Evolutionary conservation across 2,113 vertebrate genomes (phyloP).

Genomic region (Eupsittula cactorum): DNA sequence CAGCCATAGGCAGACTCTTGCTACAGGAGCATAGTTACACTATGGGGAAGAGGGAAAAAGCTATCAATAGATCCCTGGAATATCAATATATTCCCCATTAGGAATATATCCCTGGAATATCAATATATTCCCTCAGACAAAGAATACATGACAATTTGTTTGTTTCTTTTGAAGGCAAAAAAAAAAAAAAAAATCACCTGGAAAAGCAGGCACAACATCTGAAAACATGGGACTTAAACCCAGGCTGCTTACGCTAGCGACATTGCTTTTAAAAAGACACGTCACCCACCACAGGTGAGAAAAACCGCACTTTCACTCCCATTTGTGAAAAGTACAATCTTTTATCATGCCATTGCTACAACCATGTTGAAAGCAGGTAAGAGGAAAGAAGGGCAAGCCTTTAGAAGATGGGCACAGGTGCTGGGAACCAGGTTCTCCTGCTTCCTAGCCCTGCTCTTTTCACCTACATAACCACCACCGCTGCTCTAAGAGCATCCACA

Average conservation of each 20-base stretch:
- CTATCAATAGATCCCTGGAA: not conserved
- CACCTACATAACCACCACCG: not conserved
- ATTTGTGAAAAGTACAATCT: not conserved
- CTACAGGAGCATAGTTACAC: not conserved
- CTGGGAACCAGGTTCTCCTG: not conserved
- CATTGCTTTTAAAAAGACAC: not conserved
- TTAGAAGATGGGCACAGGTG: not conserved
- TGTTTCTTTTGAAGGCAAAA: not conserved
- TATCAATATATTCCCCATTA: not conserved
- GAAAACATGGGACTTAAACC: not conserved
- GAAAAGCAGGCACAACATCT: not conserved
- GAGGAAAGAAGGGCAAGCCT: not conserved
- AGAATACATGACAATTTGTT: not conserved
- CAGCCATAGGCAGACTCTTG: not conserved
- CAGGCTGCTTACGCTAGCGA: not conserved
- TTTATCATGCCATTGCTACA: not conserved
- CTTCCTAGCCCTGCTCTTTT: not conserved
- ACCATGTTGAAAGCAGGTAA: fast-evolving
- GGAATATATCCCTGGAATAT: not conserved
- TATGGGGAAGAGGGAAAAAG: not conserved
- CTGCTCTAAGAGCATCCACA: not conserved
- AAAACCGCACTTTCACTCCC: not conserved
- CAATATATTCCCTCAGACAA: not conserved
- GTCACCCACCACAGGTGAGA: not conserved
- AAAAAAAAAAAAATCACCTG: not conserved